Percentiles rank a stretch among this genome's conserved stretches.
Evolutionary conservation across 2,888 invertebrate species (phyloP).

Genomic region (Bellardia bayeri): DNA sequence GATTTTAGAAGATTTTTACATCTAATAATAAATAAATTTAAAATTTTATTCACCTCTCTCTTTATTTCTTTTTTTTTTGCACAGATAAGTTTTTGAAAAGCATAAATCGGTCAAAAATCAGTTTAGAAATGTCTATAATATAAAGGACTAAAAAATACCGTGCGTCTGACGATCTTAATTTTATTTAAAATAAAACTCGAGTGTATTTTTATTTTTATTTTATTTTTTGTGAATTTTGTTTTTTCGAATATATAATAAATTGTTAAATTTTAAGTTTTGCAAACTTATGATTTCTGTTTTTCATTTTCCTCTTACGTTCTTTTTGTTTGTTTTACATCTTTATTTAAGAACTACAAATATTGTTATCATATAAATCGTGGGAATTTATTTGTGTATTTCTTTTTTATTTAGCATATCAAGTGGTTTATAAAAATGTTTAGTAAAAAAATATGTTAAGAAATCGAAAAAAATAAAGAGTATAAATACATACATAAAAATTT

Average conservation of each 20-base stretch:
- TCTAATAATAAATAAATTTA: too few species aligned
- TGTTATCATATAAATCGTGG: conserved; percentile 51
- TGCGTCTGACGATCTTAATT: too few species aligned
- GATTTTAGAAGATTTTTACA: too few species aligned
- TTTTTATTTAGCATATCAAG: conserved; percentile 35
- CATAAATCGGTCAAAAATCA: too few species aligned
- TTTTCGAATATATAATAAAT: conserved; percentile 67
- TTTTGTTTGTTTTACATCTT: conserved; percentile 30
- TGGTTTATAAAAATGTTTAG: conserved; percentile 31
- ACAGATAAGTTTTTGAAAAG: too few species aligned
- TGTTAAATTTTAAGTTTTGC: conserved; percentile 64
- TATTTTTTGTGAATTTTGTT: conserved; percentile 56
- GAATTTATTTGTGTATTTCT: conserved; percentile 35
- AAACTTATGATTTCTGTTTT: conserved; percentile 66
- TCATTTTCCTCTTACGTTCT: conserved; percentile 11
- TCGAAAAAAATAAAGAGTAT: background rate
- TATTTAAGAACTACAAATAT: conserved; percentile 61
- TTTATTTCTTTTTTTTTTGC: too few species aligned
- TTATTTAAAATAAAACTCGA: conserved; percentile 43
- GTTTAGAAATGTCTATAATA: too few species aligned
- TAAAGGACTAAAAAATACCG: too few species aligned
- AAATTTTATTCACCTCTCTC: too few species aligned
- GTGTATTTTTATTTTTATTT: conserved; percentile 36
- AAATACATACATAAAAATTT: background rate
- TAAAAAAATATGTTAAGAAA: conserved; percentile 29